phyloP scores from a whole-genome alignment of 2,797 vertebrate genomes.

The Enteromius unitaeniatus region DNA sequence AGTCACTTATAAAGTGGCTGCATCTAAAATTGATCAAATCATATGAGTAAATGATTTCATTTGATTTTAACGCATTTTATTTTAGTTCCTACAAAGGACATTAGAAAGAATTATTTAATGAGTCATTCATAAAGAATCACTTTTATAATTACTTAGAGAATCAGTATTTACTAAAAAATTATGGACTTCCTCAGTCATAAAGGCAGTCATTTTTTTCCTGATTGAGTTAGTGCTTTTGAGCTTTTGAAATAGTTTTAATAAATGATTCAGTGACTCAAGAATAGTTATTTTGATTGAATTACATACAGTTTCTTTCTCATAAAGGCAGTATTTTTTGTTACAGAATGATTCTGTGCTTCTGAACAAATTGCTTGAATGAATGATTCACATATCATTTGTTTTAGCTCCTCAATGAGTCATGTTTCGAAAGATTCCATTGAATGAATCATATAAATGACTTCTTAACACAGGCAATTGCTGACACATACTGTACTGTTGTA shows the following conservation, averaged over 20 bases:
- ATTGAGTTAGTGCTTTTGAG: background rate
- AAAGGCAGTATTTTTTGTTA: background rate
- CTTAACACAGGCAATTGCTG: background rate
- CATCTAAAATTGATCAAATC: background rate
- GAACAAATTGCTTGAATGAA: background rate
- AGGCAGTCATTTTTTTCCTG: background rate
- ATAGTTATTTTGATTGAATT: background rate
- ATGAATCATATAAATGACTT: background rate
- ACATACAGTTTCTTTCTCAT: background rate
- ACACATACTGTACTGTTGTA: background rate
- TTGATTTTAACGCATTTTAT: background rate
- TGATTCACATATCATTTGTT: background rate
- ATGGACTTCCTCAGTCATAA: background rate
- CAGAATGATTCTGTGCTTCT: background rate
- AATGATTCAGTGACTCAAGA: background rate
- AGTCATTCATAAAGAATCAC: background rate
- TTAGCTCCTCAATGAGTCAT: background rate
- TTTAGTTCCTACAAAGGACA: too few relatives aligned
- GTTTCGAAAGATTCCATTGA: background rate
- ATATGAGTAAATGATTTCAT: background rate
- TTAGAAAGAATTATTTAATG: background rate
- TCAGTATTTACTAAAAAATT: background rate
- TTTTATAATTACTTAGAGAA: background rate
- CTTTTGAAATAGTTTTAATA: fast-evolving
- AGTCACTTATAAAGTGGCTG: background rate